Conservation (phyloP, 1,140 invertebrate genomes). For the Eciton burchellii region DNA sequence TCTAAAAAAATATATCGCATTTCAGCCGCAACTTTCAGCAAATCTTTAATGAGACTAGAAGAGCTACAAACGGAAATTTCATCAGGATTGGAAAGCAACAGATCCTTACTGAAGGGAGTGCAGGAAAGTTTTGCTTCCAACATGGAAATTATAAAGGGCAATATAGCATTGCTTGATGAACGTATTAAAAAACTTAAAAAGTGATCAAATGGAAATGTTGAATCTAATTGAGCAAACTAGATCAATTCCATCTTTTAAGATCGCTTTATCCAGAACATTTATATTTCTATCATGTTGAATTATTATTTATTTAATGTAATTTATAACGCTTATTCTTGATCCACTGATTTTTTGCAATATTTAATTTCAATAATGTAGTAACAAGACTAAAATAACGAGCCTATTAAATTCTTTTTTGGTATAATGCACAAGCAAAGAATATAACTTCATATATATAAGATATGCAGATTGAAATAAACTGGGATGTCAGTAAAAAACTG, state of each 20-base stretch:
- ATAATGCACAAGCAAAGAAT: constrained; percentile 8
- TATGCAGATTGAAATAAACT: constrained; percentile 38
- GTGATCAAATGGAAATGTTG: constrained; percentile 61
- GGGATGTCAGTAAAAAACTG: constrained; percentile 35
- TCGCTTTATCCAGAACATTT: neutral
- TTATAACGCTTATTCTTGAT: constrained; percentile 22
- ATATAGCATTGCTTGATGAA: constrained; percentile 91
- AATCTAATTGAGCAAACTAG: constrained; percentile 21
- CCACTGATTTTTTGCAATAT: constrained; percentile 1
- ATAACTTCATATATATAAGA: constrained; percentile 11
- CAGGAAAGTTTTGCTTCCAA: constrained; percentile 92
- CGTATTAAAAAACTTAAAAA: constrained; percentile 88
- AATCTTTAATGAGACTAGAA: constrained; percentile 93
- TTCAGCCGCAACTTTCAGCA: constrained; percentile 94
- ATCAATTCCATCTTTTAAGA: constrained; percentile 9
- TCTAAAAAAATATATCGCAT: constrained; percentile 68
- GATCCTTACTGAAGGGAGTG: constrained; percentile 91
- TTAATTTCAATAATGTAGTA: neutral
- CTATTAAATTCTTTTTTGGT: neutral
- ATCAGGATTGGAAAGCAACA: constrained; percentile 90
- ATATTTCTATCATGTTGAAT: constrained; percentile 35
- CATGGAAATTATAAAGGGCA: constrained; percentile 90
- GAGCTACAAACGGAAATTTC: constrained; percentile 92
- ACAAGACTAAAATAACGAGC: constrained; percentile 24
- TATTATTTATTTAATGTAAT: constrained; percentile 55